Base-by-base conservation (phyloP, 2,888 invertebrate species). In the Limenitis camilla region DNA sequence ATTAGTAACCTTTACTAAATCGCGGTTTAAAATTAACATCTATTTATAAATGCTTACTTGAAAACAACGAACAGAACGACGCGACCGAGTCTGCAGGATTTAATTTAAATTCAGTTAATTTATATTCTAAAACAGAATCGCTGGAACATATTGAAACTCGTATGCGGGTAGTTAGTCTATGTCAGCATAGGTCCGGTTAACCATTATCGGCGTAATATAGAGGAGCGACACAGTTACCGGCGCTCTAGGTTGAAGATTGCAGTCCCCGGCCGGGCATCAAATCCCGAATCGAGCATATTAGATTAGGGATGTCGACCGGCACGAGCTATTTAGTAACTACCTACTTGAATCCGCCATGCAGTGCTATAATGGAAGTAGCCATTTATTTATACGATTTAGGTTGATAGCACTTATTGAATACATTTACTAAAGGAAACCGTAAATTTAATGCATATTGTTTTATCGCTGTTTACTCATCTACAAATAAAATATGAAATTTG, bases 291-390 rank as follows among this genome's bases (percentile, higher is more conserved):
- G 65, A 68, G 74, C 71, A 76, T 77, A 78, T 81, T 80, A 78
- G 78, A 81, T 80, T 77, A 80, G 71, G 75, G 69, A 76, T 71
- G 74, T 77, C 71, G 70, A 65, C 68, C 66, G 63, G 62, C 67
- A 69, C 69, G 62, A 72, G 74, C 74, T 80, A 76, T 78, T 78
- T 76, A 78, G 69, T 53, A 64, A 69, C 62, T 62, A 71, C 69
- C 71, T 67, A 72, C 72, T 77, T 70, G 68, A 70, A 66, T 68
- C 67, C 60, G 61, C 66, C 61, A 58, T 63, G 64, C 58, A 54
- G 61, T 43, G 42, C 53, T 32, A 48, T 54, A 55, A 49, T 56
- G 40, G 54, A 51, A 40, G 40, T 27, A 27, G 50, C 49, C 43
- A 56, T 51, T 52, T 52, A 58, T 58, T 55, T 57, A 49, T 54